Evolutionary conservation across 2,113 vertebrate species (phyloP).

Genomic region (Megaptera novaeangliae): DNA sequence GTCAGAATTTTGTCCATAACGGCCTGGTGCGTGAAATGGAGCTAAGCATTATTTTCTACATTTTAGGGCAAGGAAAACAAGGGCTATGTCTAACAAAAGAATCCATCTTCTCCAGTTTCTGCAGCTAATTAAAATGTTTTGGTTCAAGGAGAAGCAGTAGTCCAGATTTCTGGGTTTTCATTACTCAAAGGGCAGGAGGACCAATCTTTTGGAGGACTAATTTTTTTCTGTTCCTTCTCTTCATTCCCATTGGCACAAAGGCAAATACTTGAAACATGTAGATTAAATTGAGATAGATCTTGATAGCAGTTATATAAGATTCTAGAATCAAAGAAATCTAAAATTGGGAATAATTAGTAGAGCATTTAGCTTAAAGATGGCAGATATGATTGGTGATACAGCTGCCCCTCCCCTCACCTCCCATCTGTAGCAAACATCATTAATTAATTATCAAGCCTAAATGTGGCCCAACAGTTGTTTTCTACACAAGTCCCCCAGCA

Average conservation of each 20-base stretch:
- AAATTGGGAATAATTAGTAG: not conserved
- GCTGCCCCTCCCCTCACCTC: too few relatives aligned
- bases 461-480: not conserved
- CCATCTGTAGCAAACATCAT: not conserved
- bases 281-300: not conserved
- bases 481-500: not conserved
- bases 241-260: not conserved
- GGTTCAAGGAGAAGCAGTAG: conserved; percentile 21
- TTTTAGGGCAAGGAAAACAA: conserved; percentile 40
- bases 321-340: not conserved
- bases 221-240: not conserved
- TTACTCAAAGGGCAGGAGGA: not conserved
- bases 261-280: not conserved
- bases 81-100: not conserved
- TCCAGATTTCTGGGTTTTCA: not conserved
- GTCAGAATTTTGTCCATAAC: not conserved
- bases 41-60: not conserved
- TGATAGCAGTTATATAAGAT: not conserved
- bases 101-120: conserved; percentile 26
- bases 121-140: conserved; percentile 23
- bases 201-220: not conserved
- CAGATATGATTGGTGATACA: not conserved
- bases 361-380: not conserved
- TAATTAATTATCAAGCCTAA: not conserved
- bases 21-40: not conserved